These are phyloP conservation scores for Thunnus albacares DNA, from an alignment of 2,797 vertebrate species.

Conservation along the genomic window DNA sequence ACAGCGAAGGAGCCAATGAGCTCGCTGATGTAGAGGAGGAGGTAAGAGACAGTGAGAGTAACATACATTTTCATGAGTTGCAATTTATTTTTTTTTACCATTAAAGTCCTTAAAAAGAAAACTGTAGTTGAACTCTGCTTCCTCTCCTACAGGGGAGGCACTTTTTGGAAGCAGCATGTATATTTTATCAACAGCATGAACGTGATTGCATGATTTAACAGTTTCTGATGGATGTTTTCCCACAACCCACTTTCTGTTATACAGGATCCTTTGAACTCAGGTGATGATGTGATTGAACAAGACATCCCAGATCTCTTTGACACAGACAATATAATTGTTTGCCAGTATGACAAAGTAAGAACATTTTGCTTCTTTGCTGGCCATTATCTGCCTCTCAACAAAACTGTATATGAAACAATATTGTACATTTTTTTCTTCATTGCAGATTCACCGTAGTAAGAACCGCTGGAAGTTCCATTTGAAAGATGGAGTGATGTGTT, in stretches of 20 bases:
- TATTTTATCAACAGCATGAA: conserved; percentile 5
- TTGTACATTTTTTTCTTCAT: conserved; percentile 7
- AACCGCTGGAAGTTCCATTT: conserved; percentile 99
- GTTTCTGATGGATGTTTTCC: background rate
- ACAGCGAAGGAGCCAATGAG: conserved; percentile 80
- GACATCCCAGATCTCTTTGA: conserved; percentile 97
- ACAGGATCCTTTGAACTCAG: conserved; percentile 98
- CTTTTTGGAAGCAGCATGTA: background rate
- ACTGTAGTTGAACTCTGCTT: background rate
- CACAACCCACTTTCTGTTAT: conserved; percentile 11
- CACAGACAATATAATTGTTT: conserved; percentile 96
- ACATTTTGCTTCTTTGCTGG: background rate
- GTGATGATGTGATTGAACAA: conserved; percentile 96
- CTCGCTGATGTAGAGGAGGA: conserved; percentile 87
- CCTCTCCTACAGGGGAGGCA: background rate
- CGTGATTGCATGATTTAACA: conserved; percentile 1
- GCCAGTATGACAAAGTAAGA: conserved; percentile 98
- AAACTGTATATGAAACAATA: background rate
- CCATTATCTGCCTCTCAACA: background rate
- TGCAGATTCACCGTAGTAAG: conserved; percentile 97
- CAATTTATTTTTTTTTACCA: background rate
- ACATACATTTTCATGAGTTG: background rate
- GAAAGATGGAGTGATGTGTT: conserved; percentile 97
- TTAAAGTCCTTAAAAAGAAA: background rate
- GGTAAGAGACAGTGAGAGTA: conserved; percentile 56